Percentiles rank a stretch among this genome's conserved stretches.
phyloP scores from a whole-genome alignment of 1,140 invertebrate genomes.

The Ephestia elutella region DNA sequence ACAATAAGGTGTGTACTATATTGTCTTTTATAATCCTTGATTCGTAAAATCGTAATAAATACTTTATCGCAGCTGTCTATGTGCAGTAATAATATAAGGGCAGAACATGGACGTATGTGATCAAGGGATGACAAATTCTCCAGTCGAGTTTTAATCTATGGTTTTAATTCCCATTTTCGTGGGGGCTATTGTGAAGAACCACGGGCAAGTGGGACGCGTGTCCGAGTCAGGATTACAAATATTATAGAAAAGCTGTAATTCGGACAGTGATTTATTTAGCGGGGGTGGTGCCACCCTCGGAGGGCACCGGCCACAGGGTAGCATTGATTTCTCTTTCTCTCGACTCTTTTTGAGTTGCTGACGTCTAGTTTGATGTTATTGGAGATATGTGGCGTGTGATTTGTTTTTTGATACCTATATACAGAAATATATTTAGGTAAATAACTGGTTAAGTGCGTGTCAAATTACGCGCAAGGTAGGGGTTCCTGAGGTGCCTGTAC shows the following conservation, averaged over 20 bases:
- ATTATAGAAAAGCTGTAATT: slow-evolving; percentile 67
- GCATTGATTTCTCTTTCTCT: slow-evolving; percentile 69
- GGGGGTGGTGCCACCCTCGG: slow-evolving; percentile 64
- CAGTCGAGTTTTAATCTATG: slow-evolving; percentile 32
- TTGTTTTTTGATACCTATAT: neutral
- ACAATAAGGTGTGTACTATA: too few relatives aligned
- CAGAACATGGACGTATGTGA: neutral
- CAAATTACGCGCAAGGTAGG: too few relatives aligned
- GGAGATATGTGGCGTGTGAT: slow-evolving; percentile 12
- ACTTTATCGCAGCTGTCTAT: too few relatives aligned
- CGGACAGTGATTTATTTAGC: slow-evolving; percentile 71
- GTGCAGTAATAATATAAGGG: too few relatives aligned
- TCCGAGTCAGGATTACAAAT: slow-evolving; percentile 57
- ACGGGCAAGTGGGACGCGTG: slow-evolving; percentile 30
- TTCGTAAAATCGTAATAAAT: too few relatives aligned
- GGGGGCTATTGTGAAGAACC: slow-evolving; percentile 34
- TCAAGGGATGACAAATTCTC: slow-evolving; percentile 29
- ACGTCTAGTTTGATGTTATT: slow-evolving; percentile 15
- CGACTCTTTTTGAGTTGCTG: slow-evolving; percentile 41
- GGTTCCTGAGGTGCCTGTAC: too few relatives aligned
- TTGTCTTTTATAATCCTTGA: too few relatives aligned
- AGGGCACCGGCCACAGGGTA: slow-evolving; percentile 55
- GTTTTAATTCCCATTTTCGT: slow-evolving; percentile 27
- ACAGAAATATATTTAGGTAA: too few relatives aligned
- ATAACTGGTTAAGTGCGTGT: too few relatives aligned